Evolutionary conservation across 2,113 vertebrate species (phyloP), one percentile per base, ranked within the genome.

Genomic region (Lutjanus erythropterus): DNA sequence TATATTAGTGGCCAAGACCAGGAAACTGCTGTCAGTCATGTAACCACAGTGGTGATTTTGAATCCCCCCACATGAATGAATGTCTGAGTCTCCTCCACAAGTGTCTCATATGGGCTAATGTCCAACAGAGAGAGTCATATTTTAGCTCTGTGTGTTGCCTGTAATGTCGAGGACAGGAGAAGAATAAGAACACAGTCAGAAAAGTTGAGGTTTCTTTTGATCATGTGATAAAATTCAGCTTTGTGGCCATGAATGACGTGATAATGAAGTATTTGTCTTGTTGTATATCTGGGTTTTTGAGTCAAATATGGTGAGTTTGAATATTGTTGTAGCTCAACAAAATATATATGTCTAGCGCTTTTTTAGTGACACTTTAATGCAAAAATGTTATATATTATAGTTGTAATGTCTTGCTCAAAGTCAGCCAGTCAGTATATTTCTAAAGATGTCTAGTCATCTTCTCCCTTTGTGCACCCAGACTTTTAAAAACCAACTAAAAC

Each of bases 21-120:
- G 86, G 89, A 91, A 88, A 47, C 16, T 25, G 65, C 71, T 80
- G 61, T 74, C 78, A 89, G 27, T 89, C 87, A 86, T 56, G 53
- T 29, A 78, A 70, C 86, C 86, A 85, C 83, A 86, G 41, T 56
- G 66, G 55, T 19, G 29, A 86, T 19, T 80, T 62, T 56, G 58
- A 61, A 58, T 56, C 60, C 33, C 11, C 62, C 65, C 80, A 68
- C 75, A 74, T 68, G 62, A 86, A 61, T 44, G 50, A 70, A 62
- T 46, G 41, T 67, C 71, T 76, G 41, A 75, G 50, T 33, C 33
- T 59, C 9, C 15, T 47, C 8, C 31, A 6, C 33, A 29, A 29
- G 41, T 68, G 72, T 71, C 42, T 79, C 60, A 58, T 75, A 37
- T 5, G 29, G 29, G 33, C 41, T 69, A 60, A 71, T 64, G 66